These are phyloP conservation scores for Lutraria rhynchaena DNA, from an alignment of 1,140 invertebrate species.

Conservation along the genomic window DNA sequence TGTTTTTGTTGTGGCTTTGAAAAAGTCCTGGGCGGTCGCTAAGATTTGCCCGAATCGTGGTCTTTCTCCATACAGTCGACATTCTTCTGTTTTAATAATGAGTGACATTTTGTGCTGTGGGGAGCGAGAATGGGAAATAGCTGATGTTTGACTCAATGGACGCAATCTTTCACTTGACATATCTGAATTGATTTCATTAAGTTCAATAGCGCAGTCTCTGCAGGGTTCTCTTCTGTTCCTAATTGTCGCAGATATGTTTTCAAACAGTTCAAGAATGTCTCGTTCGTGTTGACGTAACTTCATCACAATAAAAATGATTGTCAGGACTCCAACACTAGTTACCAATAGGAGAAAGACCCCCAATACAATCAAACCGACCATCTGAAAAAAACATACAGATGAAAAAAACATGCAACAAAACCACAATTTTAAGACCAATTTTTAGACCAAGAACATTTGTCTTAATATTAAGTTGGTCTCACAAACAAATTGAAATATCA, in stretches of 20 bases:
- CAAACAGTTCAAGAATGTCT: not conserved
- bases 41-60: constrained; percentile 18
- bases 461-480: too few species aligned
- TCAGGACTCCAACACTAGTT: not conserved
- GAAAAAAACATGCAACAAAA: too few species aligned
- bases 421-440: too few species aligned
- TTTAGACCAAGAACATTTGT: too few species aligned
- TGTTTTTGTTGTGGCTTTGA: constrained; percentile 22
- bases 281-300: constrained; percentile 47
- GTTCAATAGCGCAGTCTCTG: constrained; percentile 36
- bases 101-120: not conserved
- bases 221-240: not conserved
- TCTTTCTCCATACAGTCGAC: constrained; percentile 22
- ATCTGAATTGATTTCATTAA: constrained; percentile 7
- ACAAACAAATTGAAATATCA: too few species aligned
- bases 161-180: not conserved
- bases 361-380: not conserved
- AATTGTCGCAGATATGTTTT: not conserved
- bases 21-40: constrained; percentile 35
- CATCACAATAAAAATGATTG: not conserved
- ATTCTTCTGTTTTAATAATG: constrained; percentile 21
- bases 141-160: constrained; percentile 12
- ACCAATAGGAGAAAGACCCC: constrained; percentile 1
- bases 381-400: not conserved
- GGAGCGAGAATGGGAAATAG: not conserved